Conservation (phyloP, 2,888 invertebrate species). For the Hesperia comma region DNA sequence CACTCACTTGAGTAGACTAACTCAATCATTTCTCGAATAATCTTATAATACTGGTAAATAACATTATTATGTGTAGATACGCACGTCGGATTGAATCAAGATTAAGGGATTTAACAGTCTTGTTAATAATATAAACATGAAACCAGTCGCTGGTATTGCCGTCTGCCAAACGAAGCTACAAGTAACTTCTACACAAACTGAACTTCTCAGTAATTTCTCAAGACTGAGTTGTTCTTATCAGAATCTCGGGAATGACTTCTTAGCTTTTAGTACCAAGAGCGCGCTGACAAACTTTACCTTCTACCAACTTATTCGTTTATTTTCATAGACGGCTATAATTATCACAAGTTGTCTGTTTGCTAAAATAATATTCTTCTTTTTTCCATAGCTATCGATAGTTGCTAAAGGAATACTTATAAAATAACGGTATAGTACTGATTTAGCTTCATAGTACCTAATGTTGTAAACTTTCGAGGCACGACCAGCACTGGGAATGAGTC, state of each 20-base stretch:
- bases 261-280: conserved; percentile 50
- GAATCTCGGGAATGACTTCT: conserved; percentile 54
- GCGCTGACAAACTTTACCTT: conserved; percentile 41
- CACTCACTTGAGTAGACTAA: no score
- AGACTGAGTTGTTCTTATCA: conserved; percentile 48
- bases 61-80: no score
- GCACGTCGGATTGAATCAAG: no score
- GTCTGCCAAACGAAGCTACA: conserved; percentile 2
- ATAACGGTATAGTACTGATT: neutral
- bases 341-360: no score
- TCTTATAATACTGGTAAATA: no score
- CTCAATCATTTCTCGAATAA: no score
- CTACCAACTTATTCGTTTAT: neutral
- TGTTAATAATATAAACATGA: conserved; percentile 1
- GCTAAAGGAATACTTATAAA: no score
- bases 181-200: conserved; percentile 57
- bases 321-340: neutral
- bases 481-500: conserved; percentile 57
- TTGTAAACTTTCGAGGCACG: conserved; percentile 64
- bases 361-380: no score
- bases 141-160: neutral
- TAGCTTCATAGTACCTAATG: conserved; percentile 53
- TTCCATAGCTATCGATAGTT: no score
- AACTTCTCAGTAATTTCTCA: conserved; percentile 57
- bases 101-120: neutral